A percentile compares a stretch with the other conserved stretches of the same genome.
Conservation (phyloP, 2,888 invertebrate genomes). For the Macrophya alboannulata region DNA sequence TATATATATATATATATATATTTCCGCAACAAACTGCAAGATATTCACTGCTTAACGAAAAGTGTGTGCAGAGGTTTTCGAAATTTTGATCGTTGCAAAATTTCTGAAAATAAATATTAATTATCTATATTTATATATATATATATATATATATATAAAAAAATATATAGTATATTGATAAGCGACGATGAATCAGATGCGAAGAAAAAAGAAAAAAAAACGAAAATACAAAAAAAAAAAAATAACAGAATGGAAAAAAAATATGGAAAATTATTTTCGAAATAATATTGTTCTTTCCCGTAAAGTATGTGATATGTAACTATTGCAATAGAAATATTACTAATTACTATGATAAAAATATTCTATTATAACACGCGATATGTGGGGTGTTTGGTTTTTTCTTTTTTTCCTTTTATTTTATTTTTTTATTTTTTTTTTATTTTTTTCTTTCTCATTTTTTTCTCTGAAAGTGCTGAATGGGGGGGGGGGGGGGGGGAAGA, state of each 20-base stretch:
- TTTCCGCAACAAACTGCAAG: background rate
- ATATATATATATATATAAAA: slow-evolving; percentile 10
- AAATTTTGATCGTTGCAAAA: slow-evolving; percentile 53
- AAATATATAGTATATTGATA: slow-evolving; percentile 3
- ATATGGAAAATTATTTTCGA: slow-evolving; percentile 57
- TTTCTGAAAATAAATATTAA: slow-evolving; percentile 46
- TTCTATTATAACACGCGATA: slow-evolving; percentile 64
- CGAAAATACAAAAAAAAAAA: background rate
- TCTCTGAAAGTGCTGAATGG: background rate
- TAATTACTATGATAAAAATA: slow-evolving; percentile 70
- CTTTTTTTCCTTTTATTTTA: background rate
- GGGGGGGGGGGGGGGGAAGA: background rate
- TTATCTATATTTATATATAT: slow-evolving; percentile 6
- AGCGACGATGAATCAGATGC: slow-evolving; percentile 1
- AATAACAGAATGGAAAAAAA: background rate
- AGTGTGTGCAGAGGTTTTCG: slow-evolving; percentile 3
- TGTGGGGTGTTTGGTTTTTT: slow-evolving; percentile 40
- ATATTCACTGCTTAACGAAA: background rate
- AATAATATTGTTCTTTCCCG: slow-evolving; percentile 68
- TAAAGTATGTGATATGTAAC: slow-evolving; percentile 76
- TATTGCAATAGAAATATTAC: slow-evolving; percentile 75
- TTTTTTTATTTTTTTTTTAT: background rate
- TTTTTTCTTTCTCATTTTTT: background rate
- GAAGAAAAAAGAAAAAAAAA: slow-evolving; percentile 5
- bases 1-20: no score